A percentile compares a stretch with the other conserved stretches of the same genome.
phyloP scores from a whole-genome alignment of 2,113 vertebrate genomes.

The Ceuthmochares aereus region DNA sequence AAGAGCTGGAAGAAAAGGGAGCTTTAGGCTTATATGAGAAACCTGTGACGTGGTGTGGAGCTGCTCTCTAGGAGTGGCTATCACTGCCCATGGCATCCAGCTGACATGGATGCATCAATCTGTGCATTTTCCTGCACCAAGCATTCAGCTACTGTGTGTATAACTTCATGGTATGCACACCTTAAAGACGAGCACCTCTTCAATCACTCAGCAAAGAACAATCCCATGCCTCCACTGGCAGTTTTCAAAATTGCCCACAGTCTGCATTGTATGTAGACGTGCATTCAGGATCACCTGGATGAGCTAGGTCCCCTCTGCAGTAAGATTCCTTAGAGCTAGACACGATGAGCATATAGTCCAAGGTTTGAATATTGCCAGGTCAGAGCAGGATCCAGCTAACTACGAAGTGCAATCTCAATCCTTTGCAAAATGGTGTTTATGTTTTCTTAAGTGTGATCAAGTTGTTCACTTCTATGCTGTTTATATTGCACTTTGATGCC shows the following conservation, averaged over 20 bases:
- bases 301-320: neutral
- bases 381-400: neutral
- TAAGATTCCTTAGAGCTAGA: neutral
- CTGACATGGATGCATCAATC: neutral
- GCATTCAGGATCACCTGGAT: neutral
- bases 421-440: neutral
- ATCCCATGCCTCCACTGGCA: neutral
- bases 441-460: neutral
- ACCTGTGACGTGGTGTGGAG: neutral
- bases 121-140: neutral
- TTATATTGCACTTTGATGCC: neutral
- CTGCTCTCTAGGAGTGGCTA: fast-evolving
- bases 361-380: neutral
- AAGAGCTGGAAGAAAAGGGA: neutral
- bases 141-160: neutral
- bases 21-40: neutral
- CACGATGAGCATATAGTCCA: neutral
- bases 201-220: neutral
- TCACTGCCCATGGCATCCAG: neutral
- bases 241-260: neutral
- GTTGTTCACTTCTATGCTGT: neutral
- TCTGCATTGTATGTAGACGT: neutral
- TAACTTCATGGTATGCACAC: neutral
- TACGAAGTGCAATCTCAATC: neutral
- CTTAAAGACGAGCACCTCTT: neutral